Conservation (phyloP, 2,888 invertebrate species). For the Chymomyza procnemis region DNA sequence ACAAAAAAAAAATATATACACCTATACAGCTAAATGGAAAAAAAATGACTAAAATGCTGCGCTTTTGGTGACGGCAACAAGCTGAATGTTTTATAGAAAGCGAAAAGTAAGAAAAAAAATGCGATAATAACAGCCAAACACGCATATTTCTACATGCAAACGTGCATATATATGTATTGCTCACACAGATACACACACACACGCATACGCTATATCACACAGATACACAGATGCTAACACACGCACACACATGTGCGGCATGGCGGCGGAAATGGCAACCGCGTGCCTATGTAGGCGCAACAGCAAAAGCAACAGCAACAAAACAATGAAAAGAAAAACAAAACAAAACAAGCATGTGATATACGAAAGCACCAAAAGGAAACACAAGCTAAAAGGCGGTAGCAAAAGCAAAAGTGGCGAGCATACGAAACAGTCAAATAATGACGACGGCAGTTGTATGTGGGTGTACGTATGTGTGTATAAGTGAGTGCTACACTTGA, state of each 20-base stretch:
- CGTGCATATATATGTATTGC: background rate
- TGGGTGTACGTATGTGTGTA: too few relatives aligned
- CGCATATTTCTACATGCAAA: background rate
- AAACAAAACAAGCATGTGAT: background rate
- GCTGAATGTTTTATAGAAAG: constrained; percentile 1
- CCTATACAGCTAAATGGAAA: too few relatives aligned
- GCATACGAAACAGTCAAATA: background rate
- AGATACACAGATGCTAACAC: too few relatives aligned
- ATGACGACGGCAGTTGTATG: too few relatives aligned
- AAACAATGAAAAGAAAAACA: background rate
- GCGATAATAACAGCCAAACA: constrained; percentile 1
- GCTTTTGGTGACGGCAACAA: background rate
- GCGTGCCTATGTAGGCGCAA: constrained; percentile 1
- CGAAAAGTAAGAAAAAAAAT: background rate
- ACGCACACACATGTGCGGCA: constrained; percentile 1
- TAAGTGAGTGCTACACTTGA: background rate
- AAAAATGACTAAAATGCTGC: background rate
- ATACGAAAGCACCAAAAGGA: background rate
- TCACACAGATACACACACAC: background rate
- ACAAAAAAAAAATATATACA: background rate
- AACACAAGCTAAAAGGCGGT: background rate
- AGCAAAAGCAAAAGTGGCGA: constrained; percentile 6
- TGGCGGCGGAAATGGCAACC: background rate
- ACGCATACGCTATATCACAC: background rate
- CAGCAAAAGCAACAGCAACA: background rate